These are phyloP conservation scores for Papilio xuthus DNA, from an alignment of 1,140 invertebrate genomes.

Conservation along the genomic window DNA sequence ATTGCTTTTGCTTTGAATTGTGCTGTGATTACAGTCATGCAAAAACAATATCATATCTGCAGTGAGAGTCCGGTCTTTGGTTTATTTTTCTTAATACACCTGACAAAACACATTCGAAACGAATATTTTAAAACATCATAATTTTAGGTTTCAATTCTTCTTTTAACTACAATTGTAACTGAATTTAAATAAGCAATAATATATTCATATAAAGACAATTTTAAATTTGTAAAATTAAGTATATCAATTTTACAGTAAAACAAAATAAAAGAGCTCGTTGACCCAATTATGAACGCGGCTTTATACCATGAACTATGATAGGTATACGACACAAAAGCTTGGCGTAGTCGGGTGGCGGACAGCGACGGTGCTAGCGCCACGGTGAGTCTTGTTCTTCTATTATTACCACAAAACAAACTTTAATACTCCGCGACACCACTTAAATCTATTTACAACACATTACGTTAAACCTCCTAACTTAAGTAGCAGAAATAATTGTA, in stretches of 20 bases:
- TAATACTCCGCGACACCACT: neutral
- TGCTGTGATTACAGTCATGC: too few relatives aligned
- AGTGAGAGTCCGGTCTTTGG: too few relatives aligned
- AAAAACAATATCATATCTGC: too few relatives aligned
- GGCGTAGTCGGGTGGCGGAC: slow-evolving; percentile 46
- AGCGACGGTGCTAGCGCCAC: slow-evolving; percentile 33
- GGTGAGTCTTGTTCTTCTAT: slow-evolving; percentile 24
- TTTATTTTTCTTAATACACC: too few relatives aligned
- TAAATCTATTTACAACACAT: neutral
- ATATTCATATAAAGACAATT: neutral
- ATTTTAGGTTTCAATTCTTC: too few relatives aligned
- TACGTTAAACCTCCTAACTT: neutral
- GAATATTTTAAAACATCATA: too few relatives aligned
- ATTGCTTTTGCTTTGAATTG: too few relatives aligned
- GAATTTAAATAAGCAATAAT: too few relatives aligned
- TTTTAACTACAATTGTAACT: too few relatives aligned
- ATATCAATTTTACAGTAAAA: neutral
- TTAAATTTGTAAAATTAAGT: neutral
- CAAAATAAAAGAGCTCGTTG: slow-evolving; percentile 2
- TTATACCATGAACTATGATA: slow-evolving; percentile 43
- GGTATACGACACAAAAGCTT: slow-evolving; percentile 43
- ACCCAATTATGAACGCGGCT: slow-evolving; percentile 49
- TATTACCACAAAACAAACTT: slow-evolving; percentile 21
- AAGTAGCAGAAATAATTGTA: neutral
- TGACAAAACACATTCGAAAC: too few relatives aligned